Base-by-base conservation (phyloP, 2,888 invertebrate genomes). In the Aspidiotus destructor region DNA sequence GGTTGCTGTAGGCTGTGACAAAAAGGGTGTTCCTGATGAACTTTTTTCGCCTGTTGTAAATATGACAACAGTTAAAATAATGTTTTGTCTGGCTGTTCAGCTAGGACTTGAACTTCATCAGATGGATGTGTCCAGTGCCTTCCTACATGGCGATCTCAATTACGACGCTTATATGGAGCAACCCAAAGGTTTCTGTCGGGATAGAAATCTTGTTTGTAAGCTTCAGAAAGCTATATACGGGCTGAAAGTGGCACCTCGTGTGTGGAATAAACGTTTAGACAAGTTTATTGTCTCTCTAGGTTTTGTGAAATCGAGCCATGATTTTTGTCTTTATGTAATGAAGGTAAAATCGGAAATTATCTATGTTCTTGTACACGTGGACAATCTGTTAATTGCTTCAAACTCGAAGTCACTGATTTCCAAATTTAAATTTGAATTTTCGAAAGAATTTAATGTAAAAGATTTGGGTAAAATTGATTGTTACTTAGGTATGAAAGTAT, bases 271-370 rank as follows among this genome's bases (percentile, higher is more conserved):
- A 40, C 40, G 58, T 28, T 40, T 58, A 9, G 13, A 58, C 42
- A 9, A 41, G 8, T 41, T 48, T 8, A 16, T 62, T 11, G 52
- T 62, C 7, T 15, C 48, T 1, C 42, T 61, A 15, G 52, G 52
- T 61, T 68, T 68, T 60, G 10, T 8, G 6, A 41, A 41, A 17
- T 68, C 68, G 8, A 42, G 41, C 8, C 11, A 61, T 68, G 68
- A 68, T 40, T 8, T 10, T 60, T 68, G 68, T 41, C 57, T 68
- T 40, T 68, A 61, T 61, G n/a, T 44, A 28, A 9, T 11, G n/a
- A 41, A 13, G 10, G 7, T 8, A 15, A 42, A 41, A n/a, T n/a
- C 41, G 9, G 48, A 58, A 15, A 8, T 40, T 15, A 40, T 52
- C 11, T 60, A 44, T 17, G n/a, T 60, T 16, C 11, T 60, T 42